These are phyloP conservation scores for Lemur catta DNA, from an alignment of 2,797 vertebrate genomes.

Conservation along the genomic window DNA sequence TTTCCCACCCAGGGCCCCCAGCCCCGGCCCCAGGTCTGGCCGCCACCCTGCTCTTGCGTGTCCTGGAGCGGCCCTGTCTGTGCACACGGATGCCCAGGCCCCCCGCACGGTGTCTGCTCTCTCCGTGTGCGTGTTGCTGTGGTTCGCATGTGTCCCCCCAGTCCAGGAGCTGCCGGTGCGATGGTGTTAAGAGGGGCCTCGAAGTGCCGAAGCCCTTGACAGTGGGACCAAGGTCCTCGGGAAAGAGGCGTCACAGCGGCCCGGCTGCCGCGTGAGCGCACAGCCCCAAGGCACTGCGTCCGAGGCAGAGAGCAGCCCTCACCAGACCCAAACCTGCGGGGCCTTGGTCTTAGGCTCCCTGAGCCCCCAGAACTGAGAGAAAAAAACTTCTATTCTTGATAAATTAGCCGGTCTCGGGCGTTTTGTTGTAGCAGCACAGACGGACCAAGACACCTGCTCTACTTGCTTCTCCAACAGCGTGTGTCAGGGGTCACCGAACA, in stretches of 20 bases:
- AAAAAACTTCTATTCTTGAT: not conserved
- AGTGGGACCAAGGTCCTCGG: not conserved
- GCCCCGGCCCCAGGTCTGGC: not conserved
- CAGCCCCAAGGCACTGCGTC: not conserved
- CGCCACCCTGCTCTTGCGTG: no score
- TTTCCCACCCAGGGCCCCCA: not conserved
- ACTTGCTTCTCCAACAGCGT: not conserved
- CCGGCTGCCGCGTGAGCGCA: not conserved
- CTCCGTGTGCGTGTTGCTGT: not conserved
- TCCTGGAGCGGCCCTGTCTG: no score
- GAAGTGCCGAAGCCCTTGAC: no score
- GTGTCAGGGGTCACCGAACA: rapidly evolving
- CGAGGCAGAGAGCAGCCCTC: not conserved
- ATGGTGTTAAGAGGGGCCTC: not conserved
- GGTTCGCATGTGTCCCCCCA: not conserved
- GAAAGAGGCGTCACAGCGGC: not conserved
- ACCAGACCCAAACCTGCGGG: not conserved
- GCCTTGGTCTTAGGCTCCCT: not conserved
- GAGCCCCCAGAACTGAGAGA: not conserved
- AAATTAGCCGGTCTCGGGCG: not conserved
- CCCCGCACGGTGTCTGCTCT: not conserved
- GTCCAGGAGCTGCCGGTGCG: not conserved
- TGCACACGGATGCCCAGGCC: not conserved
- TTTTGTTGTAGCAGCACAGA: not conserved
- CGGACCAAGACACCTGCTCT: not conserved